Conservation (phyloP, 1,140 invertebrate genomes). For the Brachionus sp. region DNA sequence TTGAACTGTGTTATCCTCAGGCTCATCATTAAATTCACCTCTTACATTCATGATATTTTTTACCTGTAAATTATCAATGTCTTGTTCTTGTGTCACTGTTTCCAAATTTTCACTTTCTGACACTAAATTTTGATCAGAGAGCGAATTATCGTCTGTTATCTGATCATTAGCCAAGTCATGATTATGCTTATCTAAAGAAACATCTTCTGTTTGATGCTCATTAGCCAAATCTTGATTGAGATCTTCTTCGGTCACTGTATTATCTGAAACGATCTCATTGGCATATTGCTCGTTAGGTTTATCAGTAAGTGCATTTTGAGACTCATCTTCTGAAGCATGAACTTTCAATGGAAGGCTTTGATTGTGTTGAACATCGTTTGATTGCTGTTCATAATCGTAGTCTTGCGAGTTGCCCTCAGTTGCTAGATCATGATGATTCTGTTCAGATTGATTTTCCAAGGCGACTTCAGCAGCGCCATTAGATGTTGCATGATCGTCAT, state of each 20-base stretch:
- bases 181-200: neutral
- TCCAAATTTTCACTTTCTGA: neutral
- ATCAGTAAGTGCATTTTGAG: neutral
- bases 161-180: neutral
- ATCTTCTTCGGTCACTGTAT: neutral
- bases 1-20: neutral
- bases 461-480: conserved; percentile 1
- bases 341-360: neutral
- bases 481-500: conserved; percentile 20
- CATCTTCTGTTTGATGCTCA: neutral
- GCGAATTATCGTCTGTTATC: no score
- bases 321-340: neutral
- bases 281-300: no score
- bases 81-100: no score
- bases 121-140: neutral
- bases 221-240: neutral
- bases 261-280: neutral
- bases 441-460: neutral
- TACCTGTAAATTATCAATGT: no score
- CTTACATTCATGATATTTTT: neutral
- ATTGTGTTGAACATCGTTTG: neutral
- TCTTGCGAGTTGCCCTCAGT: neutral
- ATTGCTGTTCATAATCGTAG: neutral
- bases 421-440: neutral
- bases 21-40: neutral